Percentiles rank a stretch among this genome's conserved stretches.
These are phyloP conservation scores for Periphyllus acericola DNA, from an alignment of 2,888 invertebrate genomes.

Conservation along the genomic window DNA sequence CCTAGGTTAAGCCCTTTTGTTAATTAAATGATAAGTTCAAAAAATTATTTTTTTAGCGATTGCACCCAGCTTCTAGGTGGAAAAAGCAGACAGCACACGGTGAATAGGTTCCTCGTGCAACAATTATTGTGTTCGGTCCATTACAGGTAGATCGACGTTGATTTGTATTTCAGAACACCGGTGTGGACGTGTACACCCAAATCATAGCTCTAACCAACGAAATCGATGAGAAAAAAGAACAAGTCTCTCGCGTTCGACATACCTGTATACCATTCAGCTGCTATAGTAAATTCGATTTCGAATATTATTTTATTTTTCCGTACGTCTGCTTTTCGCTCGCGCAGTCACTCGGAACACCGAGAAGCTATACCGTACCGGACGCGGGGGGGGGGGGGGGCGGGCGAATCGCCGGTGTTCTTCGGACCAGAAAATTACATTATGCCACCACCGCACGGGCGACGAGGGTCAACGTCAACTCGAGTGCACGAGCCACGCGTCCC, in stretches of 20 bases:
- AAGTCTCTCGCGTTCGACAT: neutral
- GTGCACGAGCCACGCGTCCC: neutral
- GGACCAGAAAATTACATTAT: constrained; percentile 50
- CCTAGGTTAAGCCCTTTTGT: too few species aligned
- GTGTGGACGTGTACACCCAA: too few species aligned
- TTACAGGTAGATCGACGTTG: too few species aligned
- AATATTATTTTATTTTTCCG: neutral
- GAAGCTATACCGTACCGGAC: too few species aligned
- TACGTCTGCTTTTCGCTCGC: neutral
- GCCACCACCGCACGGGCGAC: constrained; percentile 5
- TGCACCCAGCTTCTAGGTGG: too few species aligned
- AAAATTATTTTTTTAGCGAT: too few species aligned
- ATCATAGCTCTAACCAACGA: neutral
- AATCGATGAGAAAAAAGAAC: neutral
- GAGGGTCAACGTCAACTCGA: neutral
- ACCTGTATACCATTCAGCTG: too few species aligned
- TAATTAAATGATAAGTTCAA: too few species aligned
- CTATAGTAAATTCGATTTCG: neutral
- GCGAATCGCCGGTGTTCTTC: constrained; percentile 27
- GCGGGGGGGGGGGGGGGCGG: neutral
- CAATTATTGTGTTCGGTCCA: too few species aligned
- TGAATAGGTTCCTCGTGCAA: too few species aligned
- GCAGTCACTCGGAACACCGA: neutral
- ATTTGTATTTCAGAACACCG: too few species aligned
- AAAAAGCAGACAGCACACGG: too few species aligned